phyloP scores from a whole-genome alignment of 2,797 vertebrate genomes.

The Leptoclinus maculatus region DNA sequence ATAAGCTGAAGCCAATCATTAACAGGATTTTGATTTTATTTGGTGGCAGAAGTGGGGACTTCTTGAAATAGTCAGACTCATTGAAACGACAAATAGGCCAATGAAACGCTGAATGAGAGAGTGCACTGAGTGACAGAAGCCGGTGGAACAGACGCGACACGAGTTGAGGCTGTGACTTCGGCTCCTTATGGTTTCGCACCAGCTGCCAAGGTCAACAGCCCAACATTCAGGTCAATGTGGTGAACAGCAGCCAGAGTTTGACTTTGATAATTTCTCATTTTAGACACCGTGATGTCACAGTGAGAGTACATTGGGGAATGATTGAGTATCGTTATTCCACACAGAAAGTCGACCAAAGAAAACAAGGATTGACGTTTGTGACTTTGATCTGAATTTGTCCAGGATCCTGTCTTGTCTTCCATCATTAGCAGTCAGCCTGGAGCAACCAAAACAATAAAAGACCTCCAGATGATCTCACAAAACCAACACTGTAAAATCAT shows the following conservation, averaged over 20 bases:
- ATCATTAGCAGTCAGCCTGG: constrained; percentile 19
- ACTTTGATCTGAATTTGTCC: constrained; percentile 40
- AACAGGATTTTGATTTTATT: constrained; percentile 23
- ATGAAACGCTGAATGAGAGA: not conserved
- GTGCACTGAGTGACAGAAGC: not conserved
- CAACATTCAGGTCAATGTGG: not conserved
- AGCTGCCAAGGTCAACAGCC: constrained; percentile 30
- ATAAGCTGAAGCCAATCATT: not conserved
- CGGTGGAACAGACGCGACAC: not conserved
- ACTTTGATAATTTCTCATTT: constrained; percentile 21
- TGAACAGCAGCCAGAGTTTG: constrained; percentile 17
- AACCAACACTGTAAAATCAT: constrained; percentile 16
- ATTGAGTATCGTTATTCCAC: constrained; percentile 28
- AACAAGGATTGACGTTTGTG: constrained; percentile 2
- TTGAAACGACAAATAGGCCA: not conserved
- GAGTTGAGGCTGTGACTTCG: not conserved
- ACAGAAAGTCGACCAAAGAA: constrained; percentile 20
- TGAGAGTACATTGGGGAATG: not conserved
- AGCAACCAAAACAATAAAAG: constrained; percentile 42
- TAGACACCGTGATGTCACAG: constrained; percentile 17
- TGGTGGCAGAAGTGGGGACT: not conserved
- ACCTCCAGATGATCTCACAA: constrained; percentile 30
- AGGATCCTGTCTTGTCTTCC: constrained; percentile 23
- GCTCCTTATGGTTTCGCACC: not conserved
- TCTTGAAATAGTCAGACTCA: not conserved